Evolutionary conservation across 2,888 invertebrate genomes (phyloP).

Genomic region (Apantesis nais): DNA sequence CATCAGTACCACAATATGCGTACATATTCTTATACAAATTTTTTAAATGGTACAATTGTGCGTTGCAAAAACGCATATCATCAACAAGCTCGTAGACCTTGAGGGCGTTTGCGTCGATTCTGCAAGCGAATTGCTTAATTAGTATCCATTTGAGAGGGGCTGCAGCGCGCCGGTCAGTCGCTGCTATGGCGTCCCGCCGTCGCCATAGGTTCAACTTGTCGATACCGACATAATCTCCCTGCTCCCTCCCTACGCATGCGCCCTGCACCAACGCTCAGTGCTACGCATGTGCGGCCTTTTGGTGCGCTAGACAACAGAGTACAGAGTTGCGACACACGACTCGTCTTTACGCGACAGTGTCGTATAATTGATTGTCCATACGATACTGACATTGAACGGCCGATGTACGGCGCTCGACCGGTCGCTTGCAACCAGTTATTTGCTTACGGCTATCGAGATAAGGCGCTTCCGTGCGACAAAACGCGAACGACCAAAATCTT

Average conservation of each 20-base stretch:
- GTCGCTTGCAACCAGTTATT: constrained; percentile 77
- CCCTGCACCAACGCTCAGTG: constrained; percentile 41
- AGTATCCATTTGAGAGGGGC: constrained; percentile 51
- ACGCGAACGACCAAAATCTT: constrained; percentile 46
- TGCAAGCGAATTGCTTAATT: constrained; percentile 59
- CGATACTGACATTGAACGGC: constrained; percentile 82
- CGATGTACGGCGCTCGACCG: constrained; percentile 69
- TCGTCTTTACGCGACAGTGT: constrained; percentile 73
- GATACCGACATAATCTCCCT: constrained; percentile 54
- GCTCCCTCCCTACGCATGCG: constrained; percentile 68
- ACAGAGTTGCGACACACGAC: constrained; percentile 70
- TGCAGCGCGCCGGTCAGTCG: constrained; percentile 51
- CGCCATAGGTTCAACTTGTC: constrained; percentile 57
- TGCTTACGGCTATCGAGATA: constrained; percentile 70
- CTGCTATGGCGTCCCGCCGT: constrained; percentile 68
- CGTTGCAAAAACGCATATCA: constrained; percentile 14
- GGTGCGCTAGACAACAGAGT: constrained; percentile 54
- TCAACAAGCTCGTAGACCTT: constrained; percentile 49
- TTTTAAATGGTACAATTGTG: background rate
- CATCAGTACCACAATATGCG: background rate
- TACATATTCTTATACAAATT: background rate
- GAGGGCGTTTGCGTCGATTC: constrained; percentile 49
- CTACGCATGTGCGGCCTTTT: constrained; percentile 69
- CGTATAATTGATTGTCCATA: constrained; percentile 83
- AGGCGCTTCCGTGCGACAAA: constrained; percentile 60